phyloP scores from a whole-genome alignment of 2,888 invertebrate species.

The Molorchus minor region DNA sequence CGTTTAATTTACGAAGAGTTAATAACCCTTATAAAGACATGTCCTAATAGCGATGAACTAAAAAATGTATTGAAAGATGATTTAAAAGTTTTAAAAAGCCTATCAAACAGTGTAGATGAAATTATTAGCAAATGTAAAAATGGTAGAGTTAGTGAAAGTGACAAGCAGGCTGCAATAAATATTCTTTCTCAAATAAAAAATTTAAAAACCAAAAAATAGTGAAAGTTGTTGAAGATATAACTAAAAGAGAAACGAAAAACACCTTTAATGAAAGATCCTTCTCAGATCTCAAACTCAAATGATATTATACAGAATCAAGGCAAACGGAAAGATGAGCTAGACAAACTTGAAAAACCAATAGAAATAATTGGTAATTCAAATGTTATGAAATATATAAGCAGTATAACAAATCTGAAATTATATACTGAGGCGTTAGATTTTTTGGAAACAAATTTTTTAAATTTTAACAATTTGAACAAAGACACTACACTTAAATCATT shows the following conservation, averaged over 20 bases:
- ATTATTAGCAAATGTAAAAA: constrained; percentile 64
- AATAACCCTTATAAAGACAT: constrained; percentile 59
- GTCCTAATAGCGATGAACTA: constrained; percentile 39
- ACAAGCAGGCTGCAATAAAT: constrained; percentile 67
- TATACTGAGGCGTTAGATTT: constrained; percentile 69
- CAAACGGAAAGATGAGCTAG: constrained; percentile 4
- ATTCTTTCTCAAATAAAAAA: constrained; percentile 51
- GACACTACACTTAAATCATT: constrained; percentile 76
- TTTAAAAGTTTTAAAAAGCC: constrained; percentile 59
- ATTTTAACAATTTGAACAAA: constrained; percentile 69
- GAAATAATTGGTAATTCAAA: constrained; percentile 43
- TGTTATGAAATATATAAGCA: constrained; percentile 63
- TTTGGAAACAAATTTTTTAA: constrained; percentile 68
- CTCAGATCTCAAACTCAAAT: constrained; percentile 9
- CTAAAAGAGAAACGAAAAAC: constrained; percentile 52
- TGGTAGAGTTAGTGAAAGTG: constrained; percentile 63
- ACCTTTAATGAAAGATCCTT: neutral
- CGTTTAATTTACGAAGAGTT: constrained; percentile 68
- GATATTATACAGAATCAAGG: neutral
- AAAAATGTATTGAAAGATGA: constrained; percentile 55
- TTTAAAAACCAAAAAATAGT: constrained; percentile 63
- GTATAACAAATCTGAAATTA: constrained; percentile 64
- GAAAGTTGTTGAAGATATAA: constrained; percentile 62
- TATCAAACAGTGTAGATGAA: constrained; percentile 62
- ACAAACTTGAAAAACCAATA: constrained; percentile 39